phyloP scores from a whole-genome alignment of 1,140 invertebrate species.

The Mya arenaria region DNA sequence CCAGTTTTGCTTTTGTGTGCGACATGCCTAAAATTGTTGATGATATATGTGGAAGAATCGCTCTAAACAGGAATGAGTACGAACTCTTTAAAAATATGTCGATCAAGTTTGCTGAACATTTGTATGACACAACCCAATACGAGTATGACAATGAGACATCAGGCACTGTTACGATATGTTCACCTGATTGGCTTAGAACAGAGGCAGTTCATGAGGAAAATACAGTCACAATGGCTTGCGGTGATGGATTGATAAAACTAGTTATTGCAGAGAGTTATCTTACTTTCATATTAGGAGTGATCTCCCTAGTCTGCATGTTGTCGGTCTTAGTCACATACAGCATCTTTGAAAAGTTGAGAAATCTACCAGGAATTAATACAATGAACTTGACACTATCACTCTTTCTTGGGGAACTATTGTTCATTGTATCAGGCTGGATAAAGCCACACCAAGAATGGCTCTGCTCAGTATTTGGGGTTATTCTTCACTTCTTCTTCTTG shows the following conservation, averaged over 20 bases:
- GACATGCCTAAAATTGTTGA: slow-evolving; percentile 69
- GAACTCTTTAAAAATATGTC: slow-evolving; percentile 59
- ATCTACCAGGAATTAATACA: slow-evolving; percentile 83
- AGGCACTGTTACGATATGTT: slow-evolving; percentile 66
- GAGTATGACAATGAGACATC: slow-evolving; percentile 61
- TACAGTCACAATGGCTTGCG: slow-evolving; percentile 51
- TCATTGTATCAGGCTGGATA: slow-evolving; percentile 75
- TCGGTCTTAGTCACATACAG: slow-evolving; percentile 80
- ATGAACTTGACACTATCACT: slow-evolving; percentile 82
- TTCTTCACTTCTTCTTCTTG: slow-evolving; percentile 83
- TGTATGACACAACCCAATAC: slow-evolving; percentile 66
- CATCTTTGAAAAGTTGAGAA: slow-evolving; percentile 81
- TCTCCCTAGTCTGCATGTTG: slow-evolving; percentile 73
- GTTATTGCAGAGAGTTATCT: slow-evolving; percentile 67
- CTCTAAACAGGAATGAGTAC: slow-evolving; percentile 80
- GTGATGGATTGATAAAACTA: slow-evolving; percentile 55
- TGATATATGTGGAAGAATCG: slow-evolving; percentile 78
- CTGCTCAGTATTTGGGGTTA: slow-evolving; percentile 79
- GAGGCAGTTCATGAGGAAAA: not conserved
- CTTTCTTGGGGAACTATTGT: slow-evolving; percentile 82
- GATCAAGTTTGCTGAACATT: slow-evolving; percentile 60
- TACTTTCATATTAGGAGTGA: slow-evolving; percentile 70
- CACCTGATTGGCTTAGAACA: slow-evolving; percentile 56
- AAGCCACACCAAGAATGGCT: slow-evolving; percentile 53
- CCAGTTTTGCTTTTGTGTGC: slow-evolving; percentile 67